phyloP scores from a whole-genome alignment of 2,797 vertebrate genomes.

The Erethizon dorsatum region DNA sequence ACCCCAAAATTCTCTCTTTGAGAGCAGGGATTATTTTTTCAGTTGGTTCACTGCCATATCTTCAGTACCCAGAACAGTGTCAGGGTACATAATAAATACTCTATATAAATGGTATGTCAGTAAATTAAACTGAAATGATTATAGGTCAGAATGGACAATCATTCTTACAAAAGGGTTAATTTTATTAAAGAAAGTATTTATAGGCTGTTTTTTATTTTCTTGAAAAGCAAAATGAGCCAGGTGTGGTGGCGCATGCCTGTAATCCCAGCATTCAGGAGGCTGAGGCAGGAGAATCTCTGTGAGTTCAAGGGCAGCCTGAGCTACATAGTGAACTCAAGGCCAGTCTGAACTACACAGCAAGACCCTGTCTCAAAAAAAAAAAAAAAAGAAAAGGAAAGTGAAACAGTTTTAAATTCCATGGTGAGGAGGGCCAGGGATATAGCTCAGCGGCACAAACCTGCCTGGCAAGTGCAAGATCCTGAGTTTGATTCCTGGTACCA shows the following conservation, averaged over 20 bases:
- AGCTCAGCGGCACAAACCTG: no score
- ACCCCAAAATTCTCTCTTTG: neutral
- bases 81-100: neutral
- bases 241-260: neutral
- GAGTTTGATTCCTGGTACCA: no score
- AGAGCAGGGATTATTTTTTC: neutral
- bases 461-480: no score
- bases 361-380: neutral
- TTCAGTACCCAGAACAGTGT: neutral
- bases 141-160: neutral
- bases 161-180: slow-evolving; percentile 42
- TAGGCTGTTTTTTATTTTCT: neutral
- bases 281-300: neutral
- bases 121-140: slow-evolving; percentile 67
- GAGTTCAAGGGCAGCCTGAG: neutral
- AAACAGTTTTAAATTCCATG: neutral
- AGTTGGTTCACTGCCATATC: neutral
- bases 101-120: slow-evolving; percentile 11
- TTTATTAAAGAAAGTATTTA: neutral
- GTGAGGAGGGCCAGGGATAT: no score
- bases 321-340: neutral
- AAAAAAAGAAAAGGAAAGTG: no score
- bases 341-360: neutral
- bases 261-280: neutral
- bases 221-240: slow-evolving; percentile 22